Conservation (phyloP, 2,888 invertebrate species). For the Priocnemis perturbator region DNA sequence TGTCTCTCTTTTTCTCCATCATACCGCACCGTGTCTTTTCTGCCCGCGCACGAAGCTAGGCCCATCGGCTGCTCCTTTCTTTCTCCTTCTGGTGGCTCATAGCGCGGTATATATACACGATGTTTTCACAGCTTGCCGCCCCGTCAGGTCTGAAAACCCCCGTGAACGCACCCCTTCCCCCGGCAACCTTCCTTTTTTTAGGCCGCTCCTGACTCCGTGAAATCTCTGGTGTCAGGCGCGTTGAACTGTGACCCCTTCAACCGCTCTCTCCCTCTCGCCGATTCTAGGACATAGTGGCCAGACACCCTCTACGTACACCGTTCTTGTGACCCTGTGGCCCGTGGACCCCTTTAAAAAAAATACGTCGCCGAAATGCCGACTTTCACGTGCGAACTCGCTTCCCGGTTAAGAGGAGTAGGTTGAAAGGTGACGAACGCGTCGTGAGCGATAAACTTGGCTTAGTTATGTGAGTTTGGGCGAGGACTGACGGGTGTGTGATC, state of each 20-base stretch:
- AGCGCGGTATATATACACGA: constrained; percentile 38
- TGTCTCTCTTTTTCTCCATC: neutral
- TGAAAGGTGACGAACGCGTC: too few relatives aligned
- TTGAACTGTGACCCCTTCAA: constrained; percentile 64
- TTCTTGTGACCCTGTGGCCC: neutral
- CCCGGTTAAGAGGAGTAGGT: too few relatives aligned
- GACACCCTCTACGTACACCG: neutral
- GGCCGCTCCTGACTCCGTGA: constrained; percentile 56
- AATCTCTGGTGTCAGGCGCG: constrained; percentile 62
- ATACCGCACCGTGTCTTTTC: constrained; percentile 4
- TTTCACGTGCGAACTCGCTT: too few relatives aligned
- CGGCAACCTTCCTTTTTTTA: constrained; percentile 36
- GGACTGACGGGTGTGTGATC: too few relatives aligned
- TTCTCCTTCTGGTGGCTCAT: constrained; percentile 40
- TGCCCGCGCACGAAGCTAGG: constrained; percentile 6
- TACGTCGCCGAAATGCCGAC: neutral
- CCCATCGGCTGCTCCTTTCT: constrained; percentile 15
- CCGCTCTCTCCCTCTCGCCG: constrained; percentile 20
- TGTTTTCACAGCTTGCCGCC: constrained; percentile 70
- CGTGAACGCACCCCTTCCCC: constrained; percentile 43
- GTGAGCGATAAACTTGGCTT: too few relatives aligned
- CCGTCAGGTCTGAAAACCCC: constrained; percentile 30
- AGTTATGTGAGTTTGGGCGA: too few relatives aligned
- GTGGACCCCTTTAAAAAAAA: constrained; percentile 2
- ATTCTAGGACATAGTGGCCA: constrained; percentile 12